Base-by-base conservation (phyloP, 2,113 vertebrate species). In the Larimichthys crocea region DNA sequence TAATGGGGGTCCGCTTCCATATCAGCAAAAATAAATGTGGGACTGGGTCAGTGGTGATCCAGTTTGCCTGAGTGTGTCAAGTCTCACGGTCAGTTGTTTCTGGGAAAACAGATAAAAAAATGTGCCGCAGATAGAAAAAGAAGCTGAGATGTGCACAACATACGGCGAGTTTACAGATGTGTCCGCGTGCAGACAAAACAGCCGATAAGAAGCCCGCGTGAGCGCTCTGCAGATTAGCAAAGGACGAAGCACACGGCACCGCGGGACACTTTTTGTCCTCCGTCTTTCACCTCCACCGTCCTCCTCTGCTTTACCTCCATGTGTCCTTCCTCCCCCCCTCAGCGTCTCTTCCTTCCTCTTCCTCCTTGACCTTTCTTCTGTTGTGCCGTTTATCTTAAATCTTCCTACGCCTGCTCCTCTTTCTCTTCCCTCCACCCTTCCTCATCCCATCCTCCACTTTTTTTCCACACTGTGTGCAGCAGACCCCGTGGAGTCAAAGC, bases 71-170 rank as follows among this genome's bases (percentile, higher is more conserved):
- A 46, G 44, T 42, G 44, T 49, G 53, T 75, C 63, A 7, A 57
- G 17, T 76, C 69, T 86, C 84, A 87, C 11, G 67, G 83, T 71
- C 85, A 76, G 74, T 3, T 68, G n/a, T 26, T 55, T 78, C 74
- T 69, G 71, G 63, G 72, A 79, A 78, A 2, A 40, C 26, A 22
- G 26, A 26, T 40, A 40, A 40, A 40, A 82, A 29, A 0, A 2
- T 4, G 26, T 55, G 48, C 42, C 19, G 5, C 46, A 56, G 82
- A 81, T 89, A 68, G 76, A n/a, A 46, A n/a, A 62, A 56, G 35
- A 74, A 69, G 61, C 80, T 55, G 55, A 72, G 46, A 70, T 72
- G 80, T 75, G 6, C 26, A 19, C 26, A 19, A 24, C 59, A 10
- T 22, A 8, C 24, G 44, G 16, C 67, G 2, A 74, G 50, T 70